phyloP scores from a whole-genome alignment of 2,888 invertebrate species.

The Zele albiditarsus region DNA sequence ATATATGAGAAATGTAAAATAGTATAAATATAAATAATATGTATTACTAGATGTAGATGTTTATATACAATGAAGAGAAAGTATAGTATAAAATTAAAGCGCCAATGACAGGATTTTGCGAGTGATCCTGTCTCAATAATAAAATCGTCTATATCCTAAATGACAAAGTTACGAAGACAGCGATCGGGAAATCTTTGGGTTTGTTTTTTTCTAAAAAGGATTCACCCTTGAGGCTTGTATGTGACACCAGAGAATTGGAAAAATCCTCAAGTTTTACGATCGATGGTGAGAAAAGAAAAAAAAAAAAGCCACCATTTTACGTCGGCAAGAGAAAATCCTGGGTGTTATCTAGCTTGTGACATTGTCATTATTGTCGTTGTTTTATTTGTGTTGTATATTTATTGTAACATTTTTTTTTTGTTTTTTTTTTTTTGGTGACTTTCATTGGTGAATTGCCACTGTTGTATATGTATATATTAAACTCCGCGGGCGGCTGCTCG shows the following conservation, averaged over 20 bases:
- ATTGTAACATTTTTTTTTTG: neutral
- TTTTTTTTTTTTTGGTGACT: slow-evolving; percentile 33
- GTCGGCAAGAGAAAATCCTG: slow-evolving; percentile 36
- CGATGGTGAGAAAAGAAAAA: slow-evolving; percentile 26
- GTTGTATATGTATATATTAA: slow-evolving; percentile 52
- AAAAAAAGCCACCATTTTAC: neutral
- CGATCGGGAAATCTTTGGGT: slow-evolving; percentile 1
- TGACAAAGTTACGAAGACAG: slow-evolving; percentile 27
- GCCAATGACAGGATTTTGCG: neutral
- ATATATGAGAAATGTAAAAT: neutral
- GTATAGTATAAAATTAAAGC: neutral
- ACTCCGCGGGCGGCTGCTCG: slow-evolving; percentile 67
- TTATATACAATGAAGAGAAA: neutral
- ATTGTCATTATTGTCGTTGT: neutral
- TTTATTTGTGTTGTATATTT: neutral
- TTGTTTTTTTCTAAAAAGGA: neutral
- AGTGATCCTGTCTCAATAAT: neutral
- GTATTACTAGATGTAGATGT: neutral
- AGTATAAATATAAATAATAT: neutral
- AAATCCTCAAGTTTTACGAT: slow-evolving; percentile 52
- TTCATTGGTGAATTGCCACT: slow-evolving; percentile 51
- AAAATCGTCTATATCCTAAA: slow-evolving; percentile 13
- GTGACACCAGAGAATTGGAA: slow-evolving; percentile 33
- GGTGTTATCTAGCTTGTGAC: slow-evolving; percentile 42
- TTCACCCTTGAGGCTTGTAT: neutral